These are phyloP conservation scores for Gibbula magus DNA, from an alignment of 2,888 invertebrate species.

Conservation along the genomic window DNA sequence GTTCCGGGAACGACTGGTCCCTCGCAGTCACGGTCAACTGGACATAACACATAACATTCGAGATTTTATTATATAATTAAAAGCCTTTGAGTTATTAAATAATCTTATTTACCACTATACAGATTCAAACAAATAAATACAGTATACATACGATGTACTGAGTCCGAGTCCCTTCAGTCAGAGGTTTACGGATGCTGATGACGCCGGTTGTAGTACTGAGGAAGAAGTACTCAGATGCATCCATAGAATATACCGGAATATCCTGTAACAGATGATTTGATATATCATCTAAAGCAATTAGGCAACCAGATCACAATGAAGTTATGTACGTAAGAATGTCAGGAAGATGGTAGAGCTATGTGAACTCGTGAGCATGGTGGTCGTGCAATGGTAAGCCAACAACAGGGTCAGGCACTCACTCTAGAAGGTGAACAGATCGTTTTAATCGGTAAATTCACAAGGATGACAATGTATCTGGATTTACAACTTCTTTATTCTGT, in stretches of 20 bases:
- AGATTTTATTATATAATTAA: too few species aligned
- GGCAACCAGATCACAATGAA: too few species aligned
- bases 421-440: too few species aligned
- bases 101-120: neutral
- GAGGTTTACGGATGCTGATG: conserved; percentile 46
- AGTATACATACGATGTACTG: conserved; percentile 40
- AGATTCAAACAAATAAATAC: neutral
- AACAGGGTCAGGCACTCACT: too few species aligned
- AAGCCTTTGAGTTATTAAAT: too few species aligned
- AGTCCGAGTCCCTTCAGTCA: conserved; percentile 32
- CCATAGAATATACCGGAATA: conserved; percentile 44
- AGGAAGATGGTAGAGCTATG: too few species aligned
- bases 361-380: too few species aligned
- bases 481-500: too few species aligned
- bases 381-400: too few species aligned
- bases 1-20: conserved; percentile 55
- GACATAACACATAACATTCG: neutral
- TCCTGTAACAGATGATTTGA: conserved; percentile 27
- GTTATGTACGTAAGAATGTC: too few species aligned
- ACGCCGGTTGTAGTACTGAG: conserved; percentile 42
- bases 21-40: conserved; percentile 49
- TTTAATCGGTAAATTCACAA: neutral
- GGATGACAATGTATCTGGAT: too few species aligned
- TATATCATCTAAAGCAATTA: too few species aligned
- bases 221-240: conserved; percentile 38